A percentile compares a stretch with the other conserved stretches of the same genome.
Conservation (phyloP, 2,888 invertebrate species). For the Spilosoma lubricipeda region DNA sequence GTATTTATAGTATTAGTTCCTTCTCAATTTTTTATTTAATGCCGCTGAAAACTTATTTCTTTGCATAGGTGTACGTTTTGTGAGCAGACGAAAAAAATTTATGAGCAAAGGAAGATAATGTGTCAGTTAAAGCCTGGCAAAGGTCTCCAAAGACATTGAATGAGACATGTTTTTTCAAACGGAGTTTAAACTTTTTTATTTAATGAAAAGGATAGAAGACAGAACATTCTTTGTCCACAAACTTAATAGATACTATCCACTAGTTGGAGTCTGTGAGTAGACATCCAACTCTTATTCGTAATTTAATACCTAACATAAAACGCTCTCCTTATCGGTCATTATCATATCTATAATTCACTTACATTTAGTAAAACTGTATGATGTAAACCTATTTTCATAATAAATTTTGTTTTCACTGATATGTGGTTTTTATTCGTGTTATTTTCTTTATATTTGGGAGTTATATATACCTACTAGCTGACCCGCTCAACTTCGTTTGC, state of each 20-base stretch:
- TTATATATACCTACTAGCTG: background rate
- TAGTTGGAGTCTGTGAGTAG: background rate
- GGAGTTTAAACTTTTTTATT: background rate
- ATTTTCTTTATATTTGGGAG: background rate
- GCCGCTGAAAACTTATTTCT: background rate
- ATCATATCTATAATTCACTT: background rate
- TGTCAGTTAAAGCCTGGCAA: slow-evolving; percentile 27
- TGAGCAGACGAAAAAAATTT: slow-evolving; percentile 37
- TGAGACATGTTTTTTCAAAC: background rate
- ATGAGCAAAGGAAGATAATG: slow-evolving; percentile 39
- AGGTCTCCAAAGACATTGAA: slow-evolving; percentile 4
- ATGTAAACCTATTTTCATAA: background rate
- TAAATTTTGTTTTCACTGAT: background rate
- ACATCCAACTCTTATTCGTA: background rate
- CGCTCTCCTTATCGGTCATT: background rate
- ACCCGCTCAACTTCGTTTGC: no score
- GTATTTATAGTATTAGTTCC: fast-evolving
- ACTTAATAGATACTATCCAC: background rate
- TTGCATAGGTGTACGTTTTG: slow-evolving; percentile 52
- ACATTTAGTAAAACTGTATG: background rate
- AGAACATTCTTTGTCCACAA: background rate
- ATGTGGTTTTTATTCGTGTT: background rate
- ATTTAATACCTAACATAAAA: background rate
- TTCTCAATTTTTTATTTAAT: background rate
- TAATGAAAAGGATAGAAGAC: background rate